Conservation (phyloP, 2,888 invertebrate genomes). For the Yponomeuta plumbellus region DNA sequence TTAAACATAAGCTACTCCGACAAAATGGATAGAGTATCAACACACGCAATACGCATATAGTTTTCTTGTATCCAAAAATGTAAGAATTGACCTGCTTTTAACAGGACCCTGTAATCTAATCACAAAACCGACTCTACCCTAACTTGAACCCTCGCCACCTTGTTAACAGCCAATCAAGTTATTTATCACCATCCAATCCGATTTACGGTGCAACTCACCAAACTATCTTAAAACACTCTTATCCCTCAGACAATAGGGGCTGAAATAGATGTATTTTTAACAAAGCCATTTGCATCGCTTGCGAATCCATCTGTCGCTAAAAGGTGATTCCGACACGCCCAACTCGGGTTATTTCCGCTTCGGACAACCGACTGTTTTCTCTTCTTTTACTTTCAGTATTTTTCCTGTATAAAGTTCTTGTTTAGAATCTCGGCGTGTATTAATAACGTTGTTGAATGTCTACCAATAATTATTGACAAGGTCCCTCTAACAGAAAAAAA, state of each 20-base stretch:
- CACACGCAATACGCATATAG: no score
- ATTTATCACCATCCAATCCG: neutral
- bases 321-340: constrained; percentile 7
- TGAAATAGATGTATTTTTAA: neutral
- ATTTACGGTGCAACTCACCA: neutral
- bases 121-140: neutral
- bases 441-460: no score
- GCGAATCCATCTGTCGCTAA: constrained; percentile 16
- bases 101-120: neutral
- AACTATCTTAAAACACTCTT: neutral
- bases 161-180: neutral
- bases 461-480: no score
- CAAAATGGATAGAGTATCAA: no score
- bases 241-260: neutral
- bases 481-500: no score
- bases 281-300: constrained; percentile 16
- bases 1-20: no score
- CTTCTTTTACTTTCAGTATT: no score
- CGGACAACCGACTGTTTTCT: neutral
- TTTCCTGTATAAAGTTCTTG: no score
- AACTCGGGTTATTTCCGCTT: neutral
- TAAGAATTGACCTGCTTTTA: no score
- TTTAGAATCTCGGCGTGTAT: no score
- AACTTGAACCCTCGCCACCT: neutral
- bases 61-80: no score